Conservation (phyloP, 2,113 vertebrate genomes). For the Anguilla rostrata region DNA sequence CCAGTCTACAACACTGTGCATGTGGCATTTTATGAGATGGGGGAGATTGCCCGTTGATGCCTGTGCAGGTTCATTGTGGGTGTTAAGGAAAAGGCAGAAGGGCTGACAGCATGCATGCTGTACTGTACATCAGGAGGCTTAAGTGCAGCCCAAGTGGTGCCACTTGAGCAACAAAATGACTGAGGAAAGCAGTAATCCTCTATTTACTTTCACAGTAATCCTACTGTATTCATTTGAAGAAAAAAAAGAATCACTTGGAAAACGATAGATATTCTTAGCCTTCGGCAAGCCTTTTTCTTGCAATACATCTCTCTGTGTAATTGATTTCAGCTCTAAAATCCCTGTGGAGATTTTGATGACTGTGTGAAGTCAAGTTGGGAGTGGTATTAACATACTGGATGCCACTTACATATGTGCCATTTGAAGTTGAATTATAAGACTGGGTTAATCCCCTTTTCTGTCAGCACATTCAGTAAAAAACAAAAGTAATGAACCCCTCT, state of each 20-base stretch:
- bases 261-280: background rate
- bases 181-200: background rate
- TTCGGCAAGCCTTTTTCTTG: background rate
- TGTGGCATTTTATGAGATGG: background rate
- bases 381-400: constrained; percentile 1
- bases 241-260: background rate
- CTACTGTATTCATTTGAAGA: background rate
- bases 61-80: background rate
- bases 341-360: background rate
- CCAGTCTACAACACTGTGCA: background rate
- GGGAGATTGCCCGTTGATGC: too few relatives aligned
- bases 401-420: background rate
- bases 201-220: background rate
- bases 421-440: background rate
- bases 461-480: background rate
- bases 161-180: background rate
- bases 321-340: background rate
- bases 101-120: background rate
- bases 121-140: background rate
- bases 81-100: too few relatives aligned
- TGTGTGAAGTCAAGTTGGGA: background rate
- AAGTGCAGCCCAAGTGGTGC: background rate
- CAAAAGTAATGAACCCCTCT: background rate
- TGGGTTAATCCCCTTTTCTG: background rate
- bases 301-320: background rate